A percentile compares a stretch with the other conserved stretches of the same genome.
Evolutionary conservation across 2,797 vertebrate species (phyloP).

Genomic region (Neopelma chrysocephalum): DNA sequence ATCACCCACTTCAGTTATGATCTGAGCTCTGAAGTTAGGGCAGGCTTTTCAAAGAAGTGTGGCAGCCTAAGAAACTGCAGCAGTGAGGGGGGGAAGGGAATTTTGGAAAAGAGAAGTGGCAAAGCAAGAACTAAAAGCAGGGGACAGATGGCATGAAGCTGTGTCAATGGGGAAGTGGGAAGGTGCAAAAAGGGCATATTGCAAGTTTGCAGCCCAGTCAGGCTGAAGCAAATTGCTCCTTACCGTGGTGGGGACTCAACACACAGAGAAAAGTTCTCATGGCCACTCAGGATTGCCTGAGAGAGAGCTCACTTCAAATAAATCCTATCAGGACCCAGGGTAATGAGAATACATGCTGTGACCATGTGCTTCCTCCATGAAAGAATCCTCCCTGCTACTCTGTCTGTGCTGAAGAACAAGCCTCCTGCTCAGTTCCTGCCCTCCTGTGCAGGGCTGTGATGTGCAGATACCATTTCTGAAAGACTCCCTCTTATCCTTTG

Average conservation of each 20-base stretch:
- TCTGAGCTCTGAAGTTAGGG: background rate
- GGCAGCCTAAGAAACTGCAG: background rate
- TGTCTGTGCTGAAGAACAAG: background rate
- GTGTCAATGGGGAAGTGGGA: slow-evolving; percentile 40
- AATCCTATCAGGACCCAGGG: background rate
- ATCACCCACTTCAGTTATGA: background rate
- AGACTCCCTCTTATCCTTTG: background rate
- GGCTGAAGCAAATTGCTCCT: background rate
- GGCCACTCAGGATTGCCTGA: background rate
- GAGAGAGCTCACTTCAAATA: background rate
- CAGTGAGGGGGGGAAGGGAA: background rate
- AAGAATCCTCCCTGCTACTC: background rate
- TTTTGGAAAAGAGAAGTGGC: slow-evolving; percentile 8
- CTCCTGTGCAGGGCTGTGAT: background rate
- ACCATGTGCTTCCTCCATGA: background rate
- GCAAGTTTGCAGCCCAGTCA: background rate
- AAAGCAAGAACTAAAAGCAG: slow-evolving; percentile 42
- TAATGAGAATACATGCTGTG: background rate
- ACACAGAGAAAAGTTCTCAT: background rate
- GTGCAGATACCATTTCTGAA: background rate
- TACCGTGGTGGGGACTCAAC: background rate
- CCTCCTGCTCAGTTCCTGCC: background rate
- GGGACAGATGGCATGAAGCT: background rate
- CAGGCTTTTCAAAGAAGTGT: background rate
- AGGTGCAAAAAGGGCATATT: background rate